Evolutionary conservation across 92 coral and sea anemone species (phyloP).

Genomic region (Nematostella vectensis): DNA sequence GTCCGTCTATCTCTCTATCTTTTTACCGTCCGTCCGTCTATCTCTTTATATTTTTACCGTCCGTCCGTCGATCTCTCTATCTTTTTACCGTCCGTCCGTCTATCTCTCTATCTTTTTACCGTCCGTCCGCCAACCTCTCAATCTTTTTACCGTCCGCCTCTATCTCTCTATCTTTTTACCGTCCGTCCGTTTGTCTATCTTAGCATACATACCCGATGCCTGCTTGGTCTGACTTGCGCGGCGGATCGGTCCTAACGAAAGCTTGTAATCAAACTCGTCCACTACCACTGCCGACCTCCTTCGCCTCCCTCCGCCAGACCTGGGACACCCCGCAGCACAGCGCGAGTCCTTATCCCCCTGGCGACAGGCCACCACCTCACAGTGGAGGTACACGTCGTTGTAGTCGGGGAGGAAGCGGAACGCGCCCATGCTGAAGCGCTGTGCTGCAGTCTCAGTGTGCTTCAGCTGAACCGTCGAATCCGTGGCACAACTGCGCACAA

Average conservation of each 20-base stretch:
- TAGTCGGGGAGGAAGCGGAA: conserved; percentile 60
- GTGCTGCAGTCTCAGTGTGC: conserved; percentile 32
- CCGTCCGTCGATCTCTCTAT: too few relatives aligned
- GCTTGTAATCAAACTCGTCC: conserved; percentile 6
- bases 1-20: too few relatives aligned
- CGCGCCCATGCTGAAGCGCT: conserved; percentile 63
- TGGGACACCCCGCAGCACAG: conserved; percentile 46
- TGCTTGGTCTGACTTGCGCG: conserved; percentile 3
- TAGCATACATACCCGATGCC: conserved; percentile 8
- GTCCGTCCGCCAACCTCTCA: too few relatives aligned
- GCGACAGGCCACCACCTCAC: conserved; percentile 58
- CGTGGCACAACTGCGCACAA: conserved; percentile 30
- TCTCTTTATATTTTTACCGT: too few relatives aligned
- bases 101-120: too few relatives aligned
- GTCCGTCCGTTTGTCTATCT: too few relatives aligned
- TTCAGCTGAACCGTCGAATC: conserved; percentile 54
- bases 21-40: too few relatives aligned
- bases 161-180: too few relatives aligned
- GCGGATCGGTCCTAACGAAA: conserved; percentile 34
- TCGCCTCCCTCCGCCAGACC: conserved; percentile 7
- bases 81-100: too few relatives aligned
- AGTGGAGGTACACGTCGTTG: conserved; percentile 57
- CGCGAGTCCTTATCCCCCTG: conserved; percentile 33
- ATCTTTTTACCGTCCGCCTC: too few relatives aligned
- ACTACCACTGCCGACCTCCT: neutral